phyloP scores from a whole-genome alignment of 1,140 invertebrate species.

The Orussus abietinus region DNA sequence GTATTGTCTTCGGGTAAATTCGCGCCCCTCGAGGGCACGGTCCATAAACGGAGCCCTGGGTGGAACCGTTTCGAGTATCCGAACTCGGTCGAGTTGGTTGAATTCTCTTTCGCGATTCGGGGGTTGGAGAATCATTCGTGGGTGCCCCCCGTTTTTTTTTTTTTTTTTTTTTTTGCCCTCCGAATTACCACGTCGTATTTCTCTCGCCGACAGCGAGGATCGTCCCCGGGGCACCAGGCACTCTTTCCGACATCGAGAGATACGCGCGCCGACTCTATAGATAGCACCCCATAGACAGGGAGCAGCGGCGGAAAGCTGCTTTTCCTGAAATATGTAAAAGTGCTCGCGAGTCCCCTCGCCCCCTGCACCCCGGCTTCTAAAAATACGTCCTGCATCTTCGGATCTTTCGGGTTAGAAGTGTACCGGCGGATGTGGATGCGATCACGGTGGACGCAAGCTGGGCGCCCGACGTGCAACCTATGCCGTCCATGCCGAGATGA shows the following conservation, averaged over 20 bases:
- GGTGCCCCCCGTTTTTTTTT: background rate
- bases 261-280: constrained; percentile 31
- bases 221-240: too few species aligned
- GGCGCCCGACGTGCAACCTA: too few species aligned
- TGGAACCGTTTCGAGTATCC: too few species aligned
- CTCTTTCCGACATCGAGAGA: constrained; percentile 28
- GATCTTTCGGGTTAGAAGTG: background rate
- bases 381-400: constrained; percentile 29
- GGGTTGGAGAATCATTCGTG: constrained; percentile 5
- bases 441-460: too few species aligned
- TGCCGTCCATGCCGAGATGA: too few species aligned
- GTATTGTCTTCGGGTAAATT: too few species aligned
- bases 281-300: constrained; percentile 37
- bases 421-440: background rate
- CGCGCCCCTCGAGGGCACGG: too few species aligned
- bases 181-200: constrained; percentile 7
- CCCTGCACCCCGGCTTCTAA: constrained; percentile 27
- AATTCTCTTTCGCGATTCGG: too few species aligned
- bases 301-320: constrained; percentile 22
- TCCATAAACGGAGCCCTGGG: too few species aligned
- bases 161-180: background rate
- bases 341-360: too few species aligned
- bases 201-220: background rate
- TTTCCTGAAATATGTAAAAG: constrained; percentile 48
- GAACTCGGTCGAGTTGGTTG: too few species aligned